Evolutionary conservation across 1,140 invertebrate genomes (phyloP).

Genomic region (Euura lappo): DNA sequence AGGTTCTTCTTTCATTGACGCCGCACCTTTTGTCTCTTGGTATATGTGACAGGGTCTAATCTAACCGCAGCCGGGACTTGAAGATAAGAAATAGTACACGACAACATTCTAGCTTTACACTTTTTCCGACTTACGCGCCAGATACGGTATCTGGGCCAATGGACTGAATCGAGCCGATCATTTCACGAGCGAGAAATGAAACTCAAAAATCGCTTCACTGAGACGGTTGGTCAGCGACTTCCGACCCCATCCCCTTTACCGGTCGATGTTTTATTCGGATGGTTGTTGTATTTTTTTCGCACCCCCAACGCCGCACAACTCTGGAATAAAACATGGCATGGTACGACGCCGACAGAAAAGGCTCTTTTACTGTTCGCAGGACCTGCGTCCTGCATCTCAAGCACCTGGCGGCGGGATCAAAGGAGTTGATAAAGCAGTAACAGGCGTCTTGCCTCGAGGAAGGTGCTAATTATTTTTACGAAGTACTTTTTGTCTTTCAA

Average conservation of each 20-base stretch:
- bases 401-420: constrained; percentile 10
- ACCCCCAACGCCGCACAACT: constrained; percentile 6
- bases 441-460: neutral
- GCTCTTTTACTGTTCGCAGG: constrained; percentile 10
- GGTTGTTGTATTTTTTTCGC: constrained; percentile 10
- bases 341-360: neutral
- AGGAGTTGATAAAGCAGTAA: neutral
- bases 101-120: neutral
- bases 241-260: neutral
- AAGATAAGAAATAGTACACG: neutral
- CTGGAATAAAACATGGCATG: constrained; percentile 8
- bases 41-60: neutral
- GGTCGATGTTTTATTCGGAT: constrained; percentile 8
- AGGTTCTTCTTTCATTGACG: neutral
- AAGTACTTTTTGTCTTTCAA: constrained; percentile 7
- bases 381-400: constrained; percentile 11
- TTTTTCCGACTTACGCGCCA: neutral
- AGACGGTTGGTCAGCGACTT: neutral
- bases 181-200: neutral
- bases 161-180: neutral
- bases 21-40: neutral
- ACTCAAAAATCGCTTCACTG: neutral
- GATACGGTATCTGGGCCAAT: neutral
- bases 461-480: constrained; percentile 12
- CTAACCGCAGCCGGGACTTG: neutral